These are phyloP conservation scores for Orthochromis malagaraziensis DNA, from an alignment of 2,113 vertebrate genomes.

Conservation along the genomic window DNA sequence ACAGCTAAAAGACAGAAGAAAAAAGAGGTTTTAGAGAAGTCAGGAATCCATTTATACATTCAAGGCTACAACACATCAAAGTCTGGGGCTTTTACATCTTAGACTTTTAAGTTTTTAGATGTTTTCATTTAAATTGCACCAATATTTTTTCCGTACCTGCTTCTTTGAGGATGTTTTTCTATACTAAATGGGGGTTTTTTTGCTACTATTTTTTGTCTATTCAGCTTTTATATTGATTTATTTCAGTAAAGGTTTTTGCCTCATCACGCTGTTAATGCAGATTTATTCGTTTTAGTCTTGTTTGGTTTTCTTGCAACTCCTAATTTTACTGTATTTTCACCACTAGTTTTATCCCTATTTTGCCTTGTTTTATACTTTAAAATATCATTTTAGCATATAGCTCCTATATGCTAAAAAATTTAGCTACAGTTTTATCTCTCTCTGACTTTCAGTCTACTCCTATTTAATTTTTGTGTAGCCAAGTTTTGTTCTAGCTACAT, in stretches of 20 bases:
- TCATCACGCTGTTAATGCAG: neutral
- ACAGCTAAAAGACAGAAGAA: constrained; percentile 64
- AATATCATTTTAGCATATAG: neutral
- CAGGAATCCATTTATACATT: neutral
- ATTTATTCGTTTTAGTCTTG: fast-evolving
- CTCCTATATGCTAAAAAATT: neutral
- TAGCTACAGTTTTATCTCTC: fast-evolving
- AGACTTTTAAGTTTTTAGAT: neutral
- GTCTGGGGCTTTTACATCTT: neutral
- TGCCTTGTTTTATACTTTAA: neutral
- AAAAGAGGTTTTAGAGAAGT: neutral
- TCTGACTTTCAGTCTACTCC: neutral
- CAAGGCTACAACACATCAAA: neutral
- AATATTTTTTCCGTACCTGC: neutral
- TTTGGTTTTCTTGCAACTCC: neutral
- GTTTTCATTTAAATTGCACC: neutral
- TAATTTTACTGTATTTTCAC: neutral
- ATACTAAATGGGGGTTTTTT: fast-evolving
- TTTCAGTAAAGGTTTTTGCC: neutral
- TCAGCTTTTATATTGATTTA: neutral
- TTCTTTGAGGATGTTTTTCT: neutral
- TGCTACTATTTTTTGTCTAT: neutral
- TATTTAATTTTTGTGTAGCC: neutral
- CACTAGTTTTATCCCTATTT: neutral
- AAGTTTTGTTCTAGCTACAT: neutral